Percentiles rank a stretch among this genome's conserved stretches.
Evolutionary conservation across 1,140 invertebrate genomes (phyloP).

Genomic region (Drosophila grimshawi): DNA sequence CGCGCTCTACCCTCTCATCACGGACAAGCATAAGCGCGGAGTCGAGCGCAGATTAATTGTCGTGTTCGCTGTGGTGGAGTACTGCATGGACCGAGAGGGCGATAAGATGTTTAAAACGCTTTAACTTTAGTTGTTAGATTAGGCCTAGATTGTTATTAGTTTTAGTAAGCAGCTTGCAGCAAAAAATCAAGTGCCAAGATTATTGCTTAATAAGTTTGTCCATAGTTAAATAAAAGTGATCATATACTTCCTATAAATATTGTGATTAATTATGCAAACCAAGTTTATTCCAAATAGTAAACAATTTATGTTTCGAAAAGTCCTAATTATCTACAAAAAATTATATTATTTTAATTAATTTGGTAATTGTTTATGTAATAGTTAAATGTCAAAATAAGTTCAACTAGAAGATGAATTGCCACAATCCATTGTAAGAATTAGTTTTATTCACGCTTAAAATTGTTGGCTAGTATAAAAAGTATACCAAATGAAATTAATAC

Average conservation of each 20-base stretch:
- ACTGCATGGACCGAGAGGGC: conserved; percentile 87
- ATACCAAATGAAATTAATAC: conserved; percentile 29
- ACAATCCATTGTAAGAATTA: conserved; percentile 12
- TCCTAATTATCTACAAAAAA: background rate
- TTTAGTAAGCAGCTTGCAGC: conserved; percentile 33
- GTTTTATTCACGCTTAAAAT: conserved; percentile 30
- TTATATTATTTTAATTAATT: background rate
- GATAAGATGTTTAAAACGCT: conserved; percentile 84
- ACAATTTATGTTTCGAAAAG: background rate
- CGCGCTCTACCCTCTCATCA: conserved; percentile 87
- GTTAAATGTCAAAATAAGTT: background rate
- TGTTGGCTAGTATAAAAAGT: conserved; percentile 22
- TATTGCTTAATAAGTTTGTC: background rate
- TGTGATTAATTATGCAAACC: background rate
- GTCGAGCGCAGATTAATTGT: conserved; percentile 91
- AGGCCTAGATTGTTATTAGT: conserved; percentile 42
- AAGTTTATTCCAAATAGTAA: background rate
- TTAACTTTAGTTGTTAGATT: conserved; percentile 38
- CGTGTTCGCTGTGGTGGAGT: conserved; percentile 90
- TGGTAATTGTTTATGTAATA: too few species aligned
- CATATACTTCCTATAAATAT: conserved; percentile 6
- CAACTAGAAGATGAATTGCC: background rate
- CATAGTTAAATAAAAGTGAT: conserved; percentile 4
- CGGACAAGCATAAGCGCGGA: conserved; percentile 90
- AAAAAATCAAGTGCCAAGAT: conserved; percentile 16